Evolutionary conservation across 2,113 vertebrate genomes (phyloP).

Genomic region (Platycercus adscitus): DNA sequence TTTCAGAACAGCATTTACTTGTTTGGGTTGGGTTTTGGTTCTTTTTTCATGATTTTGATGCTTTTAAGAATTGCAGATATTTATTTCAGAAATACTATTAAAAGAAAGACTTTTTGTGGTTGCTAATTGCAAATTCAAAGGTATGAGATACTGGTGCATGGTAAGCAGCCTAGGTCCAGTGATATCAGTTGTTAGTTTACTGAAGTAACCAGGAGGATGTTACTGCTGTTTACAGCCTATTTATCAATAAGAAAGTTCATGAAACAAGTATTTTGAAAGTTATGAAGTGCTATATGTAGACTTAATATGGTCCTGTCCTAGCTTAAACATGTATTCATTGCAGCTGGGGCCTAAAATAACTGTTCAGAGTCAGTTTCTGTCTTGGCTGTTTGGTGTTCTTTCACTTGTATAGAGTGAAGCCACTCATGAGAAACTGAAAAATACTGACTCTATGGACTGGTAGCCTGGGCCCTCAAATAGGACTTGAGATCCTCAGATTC

Average conservation of each 20-base stretch:
- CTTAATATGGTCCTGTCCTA: neutral
- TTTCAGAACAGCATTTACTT: neutral
- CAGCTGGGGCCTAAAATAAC: neutral
- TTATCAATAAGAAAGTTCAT: neutral
- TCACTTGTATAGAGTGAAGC: neutral
- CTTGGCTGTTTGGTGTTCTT: neutral
- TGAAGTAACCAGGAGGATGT: neutral
- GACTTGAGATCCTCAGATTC: neutral
- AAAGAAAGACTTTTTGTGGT: neutral
- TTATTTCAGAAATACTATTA: neutral
- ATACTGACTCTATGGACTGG: neutral
- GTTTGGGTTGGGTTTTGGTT: too few species aligned
- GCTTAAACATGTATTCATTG: neutral
- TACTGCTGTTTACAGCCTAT: neutral
- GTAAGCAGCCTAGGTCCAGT: accelerated
- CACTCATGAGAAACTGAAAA: neutral
- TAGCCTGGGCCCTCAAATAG: neutral
- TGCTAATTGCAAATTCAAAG: neutral
- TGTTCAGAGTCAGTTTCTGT: neutral
- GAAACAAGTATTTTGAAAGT: neutral
- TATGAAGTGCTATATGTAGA: neutral
- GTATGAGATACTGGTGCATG: neutral
- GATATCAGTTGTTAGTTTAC: neutral
- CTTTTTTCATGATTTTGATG: neutral
- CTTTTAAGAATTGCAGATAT: neutral